phyloP scores from a whole-genome alignment of 2,113 vertebrate species.

The Cochlearius cochlearius region DNA sequence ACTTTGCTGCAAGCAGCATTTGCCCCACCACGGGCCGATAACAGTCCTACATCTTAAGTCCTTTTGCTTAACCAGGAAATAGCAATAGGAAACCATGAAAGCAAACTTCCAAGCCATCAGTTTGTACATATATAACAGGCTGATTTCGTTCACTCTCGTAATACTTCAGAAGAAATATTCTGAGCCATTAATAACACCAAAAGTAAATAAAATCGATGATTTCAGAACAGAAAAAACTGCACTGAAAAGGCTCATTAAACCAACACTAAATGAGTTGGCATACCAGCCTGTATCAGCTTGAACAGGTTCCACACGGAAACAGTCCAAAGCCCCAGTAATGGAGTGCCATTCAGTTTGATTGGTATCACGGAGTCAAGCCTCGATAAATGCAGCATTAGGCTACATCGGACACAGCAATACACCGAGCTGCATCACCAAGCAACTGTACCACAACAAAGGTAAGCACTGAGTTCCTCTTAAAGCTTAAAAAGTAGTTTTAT shows the following conservation, averaged over 20 bases:
- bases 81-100: not conserved
- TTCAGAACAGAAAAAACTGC: not conserved
- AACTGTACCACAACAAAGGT: rapidly evolving
- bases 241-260: not conserved
- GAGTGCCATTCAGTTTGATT: rapidly evolving
- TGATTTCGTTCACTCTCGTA: not conserved
- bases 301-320: not conserved
- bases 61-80: not conserved
- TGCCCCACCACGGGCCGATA: not conserved
- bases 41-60: no score
- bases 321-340: not conserved
- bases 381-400: rapidly evolving
- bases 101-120: not conserved
- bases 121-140: not conserved
- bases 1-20: not conserved
- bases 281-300: not conserved
- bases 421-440: not conserved
- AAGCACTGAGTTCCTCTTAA: not conserved
- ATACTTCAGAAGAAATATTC: not conserved
- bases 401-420: rapidly evolving
- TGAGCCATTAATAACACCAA: not conserved
- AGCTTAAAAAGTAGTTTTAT: not conserved
- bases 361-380: not conserved
- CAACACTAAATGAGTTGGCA: not conserved
- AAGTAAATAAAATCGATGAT: not conserved